Base-by-base conservation (phyloP, 2,113 vertebrate species). In the Thomomys bottae region DNA sequence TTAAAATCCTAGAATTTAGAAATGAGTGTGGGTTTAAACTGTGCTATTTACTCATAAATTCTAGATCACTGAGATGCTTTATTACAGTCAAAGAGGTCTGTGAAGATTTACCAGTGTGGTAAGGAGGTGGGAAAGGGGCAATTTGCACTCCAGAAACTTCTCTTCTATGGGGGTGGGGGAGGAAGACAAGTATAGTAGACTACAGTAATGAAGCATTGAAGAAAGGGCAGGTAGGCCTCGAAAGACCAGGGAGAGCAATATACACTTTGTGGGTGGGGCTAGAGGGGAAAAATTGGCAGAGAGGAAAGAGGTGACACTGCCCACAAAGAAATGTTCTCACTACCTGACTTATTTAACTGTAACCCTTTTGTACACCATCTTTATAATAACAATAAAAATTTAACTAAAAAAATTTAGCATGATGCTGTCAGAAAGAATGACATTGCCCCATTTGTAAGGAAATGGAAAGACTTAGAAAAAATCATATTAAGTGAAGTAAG, bases 1-100 rank as follows among this genome's bases (percentile, higher is more conserved):
- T 85, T 77, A 80, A 89, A 72, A 77, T 12, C 3, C 34, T 70
- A 73, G 12, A 82, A 78, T 64, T 76, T 63, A 72, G 72, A 90
- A 61, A 61, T 26, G 6, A 89, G 11, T 34, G 17, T 28, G 34
- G 4, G 6, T 81, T 92, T 54, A 90, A 70, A 23, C 36, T 36
- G 23, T 72, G 5, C 57, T 38, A 42, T 80, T 76, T 93, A 88
- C 71, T 71, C 28, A 45, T 71, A 86, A 34, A 49, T 73, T 82
- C 45, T 5, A 61, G 68, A 32, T 93, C 61, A 70, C 4, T 67
- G 34, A 38, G 45, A 61, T 68, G 36, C 49, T 54, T 54, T 17
- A 54, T 15, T 54, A 12, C 18, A 15, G 32, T 30, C 5, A 71
- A 67, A 64, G 49, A 30, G 42, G 23, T 78, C 59, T 32, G 66